A percentile compares a stretch with the other conserved stretches of the same genome.
These are phyloP conservation scores for Chloroclysta siterata DNA, from an alignment of 2,888 invertebrate genomes.

Conservation along the genomic window DNA sequence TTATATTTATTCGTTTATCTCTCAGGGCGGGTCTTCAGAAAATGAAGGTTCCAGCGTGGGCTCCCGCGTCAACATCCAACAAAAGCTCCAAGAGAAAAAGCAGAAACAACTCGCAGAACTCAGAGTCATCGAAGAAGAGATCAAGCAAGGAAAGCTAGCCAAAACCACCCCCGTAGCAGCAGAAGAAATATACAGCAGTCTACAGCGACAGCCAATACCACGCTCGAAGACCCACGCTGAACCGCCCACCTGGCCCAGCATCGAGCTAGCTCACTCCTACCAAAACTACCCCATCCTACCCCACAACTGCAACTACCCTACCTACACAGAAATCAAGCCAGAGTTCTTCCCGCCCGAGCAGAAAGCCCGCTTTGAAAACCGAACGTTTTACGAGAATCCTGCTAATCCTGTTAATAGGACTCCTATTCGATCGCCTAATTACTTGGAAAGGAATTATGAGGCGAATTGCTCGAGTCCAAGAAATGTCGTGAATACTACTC, in stretches of 20 bases:
- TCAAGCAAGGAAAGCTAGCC: slow-evolving; percentile 91
- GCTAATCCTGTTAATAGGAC: slow-evolving; percentile 56
- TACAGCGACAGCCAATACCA: slow-evolving; percentile 88
- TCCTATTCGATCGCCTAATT: slow-evolving; percentile 66
- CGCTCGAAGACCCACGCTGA: slow-evolving; percentile 88
- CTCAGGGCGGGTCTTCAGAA: slow-evolving; percentile 87
- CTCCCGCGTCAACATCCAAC: slow-evolving; percentile 93
- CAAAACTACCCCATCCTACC: slow-evolving; percentile 76
- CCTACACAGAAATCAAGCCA: slow-evolving; percentile 75
- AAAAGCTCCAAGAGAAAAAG: slow-evolving; percentile 94
- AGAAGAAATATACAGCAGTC: slow-evolving; percentile 83
- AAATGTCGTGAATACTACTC: slow-evolving; percentile 69
- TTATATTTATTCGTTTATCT: no score
- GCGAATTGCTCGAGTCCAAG: slow-evolving; percentile 69
- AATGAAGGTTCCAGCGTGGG: slow-evolving; percentile 90
- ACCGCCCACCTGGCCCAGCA: slow-evolving; percentile 80
- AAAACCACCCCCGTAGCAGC: slow-evolving; percentile 81
- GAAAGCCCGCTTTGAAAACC: slow-evolving; percentile 64
- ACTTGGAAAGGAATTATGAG: slow-evolving; percentile 70
- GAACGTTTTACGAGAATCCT: slow-evolving; percentile 76
- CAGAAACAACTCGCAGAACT: slow-evolving; percentile 94
- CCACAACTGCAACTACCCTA: slow-evolving; percentile 73
- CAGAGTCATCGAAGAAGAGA: slow-evolving; percentile 91
- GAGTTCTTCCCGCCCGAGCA: slow-evolving; percentile 58
- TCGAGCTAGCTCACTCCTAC: slow-evolving; percentile 76